Base-by-base conservation (phyloP, 2,797 vertebrate genomes). In the Trematomus bernacchii region DNA sequence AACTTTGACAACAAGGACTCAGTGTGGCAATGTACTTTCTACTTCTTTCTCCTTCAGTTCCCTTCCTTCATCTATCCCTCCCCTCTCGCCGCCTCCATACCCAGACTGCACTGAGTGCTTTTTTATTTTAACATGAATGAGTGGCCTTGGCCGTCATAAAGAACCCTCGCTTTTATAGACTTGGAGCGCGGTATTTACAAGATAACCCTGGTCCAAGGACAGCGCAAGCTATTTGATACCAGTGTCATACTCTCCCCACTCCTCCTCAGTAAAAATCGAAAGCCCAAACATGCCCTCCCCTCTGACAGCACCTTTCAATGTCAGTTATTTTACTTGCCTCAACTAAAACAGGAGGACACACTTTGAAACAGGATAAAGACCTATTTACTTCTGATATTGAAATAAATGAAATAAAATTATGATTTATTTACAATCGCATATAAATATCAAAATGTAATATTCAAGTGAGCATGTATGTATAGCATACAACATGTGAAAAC, bases 121-220 rank as follows among this genome's bases (percentile, higher is more conserved):
- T 93, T 94, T 92, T 92, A 89, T 92, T 90, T 93, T 89, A 89
- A 90, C 65, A 74, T 91, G 91, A 92, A 93, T 89, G 86, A 88
- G 85, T 90, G 89, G 90, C 93, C 90, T 93, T 92, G 87, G 89
- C 78, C 61, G 13, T 85, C 87, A 89, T 91, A 93, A 93, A 92
- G 89, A 89, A 91, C 90, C 84, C 85, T 86, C 52, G 73, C 91
- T 90, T 94, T 95, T 93, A 94, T 91, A 90, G 91, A 94, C 91
- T 91, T 91, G 87, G 85, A 93, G 89, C 84, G 2, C 76, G 89
- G 89, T 92, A 93, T 93, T 94, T 94, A 94, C 89, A 92, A 94
- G 93, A 94, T 91, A 92, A 93, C 93, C 89, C 80, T 69, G 83
- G 91, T 89, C 86, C 91, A 93, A 90, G 91, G 90, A 92, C 92